Evolutionary conservation across 1,140 invertebrate species (phyloP).

Genomic region (Archegozetes longisetosus): DNA sequence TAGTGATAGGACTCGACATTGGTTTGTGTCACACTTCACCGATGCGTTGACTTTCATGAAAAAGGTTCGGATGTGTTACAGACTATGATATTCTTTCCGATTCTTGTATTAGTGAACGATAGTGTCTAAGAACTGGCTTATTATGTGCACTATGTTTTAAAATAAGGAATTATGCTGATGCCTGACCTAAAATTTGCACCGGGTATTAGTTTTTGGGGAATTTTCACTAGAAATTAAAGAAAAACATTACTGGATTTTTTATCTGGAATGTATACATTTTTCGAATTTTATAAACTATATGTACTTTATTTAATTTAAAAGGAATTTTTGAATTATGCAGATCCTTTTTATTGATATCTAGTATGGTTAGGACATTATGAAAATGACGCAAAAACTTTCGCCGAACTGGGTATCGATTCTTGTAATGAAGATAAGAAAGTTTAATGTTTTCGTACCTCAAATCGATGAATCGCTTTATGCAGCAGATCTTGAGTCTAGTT

Average conservation of each 20-base stretch:
- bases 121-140: constrained; percentile 75
- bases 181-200: constrained; percentile 39
- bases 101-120: constrained; percentile 50
- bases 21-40: constrained; percentile 65
- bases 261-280: no score
- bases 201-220: constrained; percentile 43
- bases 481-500: neutral
- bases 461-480: neutral
- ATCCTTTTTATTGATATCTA: constrained; percentile 40
- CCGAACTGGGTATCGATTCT: constrained; percentile 29
- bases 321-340: no score
- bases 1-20: no score
- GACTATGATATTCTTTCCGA: constrained; percentile 9
- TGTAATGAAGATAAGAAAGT: constrained; percentile 3
- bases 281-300: no score
- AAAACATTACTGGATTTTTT: no score
- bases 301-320: no score
- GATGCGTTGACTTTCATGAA: constrained; percentile 88
- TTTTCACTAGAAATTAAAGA: no score
- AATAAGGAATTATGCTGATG: constrained; percentile 42
- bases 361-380: constrained; percentile 32
- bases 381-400: constrained; percentile 40
- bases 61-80: constrained; percentile 56
- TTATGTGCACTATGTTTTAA: constrained; percentile 36
- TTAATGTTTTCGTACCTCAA: constrained; percentile 1